phyloP scores from a whole-genome alignment of 2,888 invertebrate genomes.

The Lordiphosa fenestrarum region DNA sequence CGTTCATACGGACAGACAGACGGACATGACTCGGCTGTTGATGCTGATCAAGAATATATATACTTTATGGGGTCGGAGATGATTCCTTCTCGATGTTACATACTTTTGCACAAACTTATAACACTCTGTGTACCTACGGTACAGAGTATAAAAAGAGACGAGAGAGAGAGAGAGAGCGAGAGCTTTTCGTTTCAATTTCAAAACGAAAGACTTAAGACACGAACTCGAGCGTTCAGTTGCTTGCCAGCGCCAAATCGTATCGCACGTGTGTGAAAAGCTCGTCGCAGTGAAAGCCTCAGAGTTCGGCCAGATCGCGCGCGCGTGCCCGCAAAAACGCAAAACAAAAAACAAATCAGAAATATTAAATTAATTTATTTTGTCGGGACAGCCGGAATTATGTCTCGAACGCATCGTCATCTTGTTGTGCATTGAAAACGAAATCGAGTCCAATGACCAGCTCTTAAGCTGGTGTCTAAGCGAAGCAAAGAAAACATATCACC shows the following conservation, averaged over 20 bases:
- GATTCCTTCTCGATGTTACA: too few species aligned
- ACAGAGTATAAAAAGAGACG: too few species aligned
- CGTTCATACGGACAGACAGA: too few species aligned
- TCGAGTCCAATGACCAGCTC: conserved; percentile 69
- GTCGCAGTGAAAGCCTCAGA: conserved; percentile 13
- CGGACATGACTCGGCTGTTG: too few species aligned
- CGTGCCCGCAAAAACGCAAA: conserved; percentile 18
- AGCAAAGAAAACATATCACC: conserved; percentile 19
- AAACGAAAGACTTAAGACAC: conserved; percentile 63
- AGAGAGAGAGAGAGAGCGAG: not conserved
- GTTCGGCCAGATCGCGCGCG: conserved; percentile 23
- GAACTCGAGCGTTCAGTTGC: conserved; percentile 59
- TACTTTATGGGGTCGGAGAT: too few species aligned
- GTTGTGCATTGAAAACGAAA: conserved; percentile 49
- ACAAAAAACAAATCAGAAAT: conserved; percentile 19
- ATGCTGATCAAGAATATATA: too few species aligned
- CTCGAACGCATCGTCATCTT: conserved; percentile 44
- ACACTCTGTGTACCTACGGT: too few species aligned
- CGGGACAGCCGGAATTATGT: conserved; percentile 60
- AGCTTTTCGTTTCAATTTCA: conserved; percentile 2
- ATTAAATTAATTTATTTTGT: conserved; percentile 24
- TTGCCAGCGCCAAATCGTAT: conserved; percentile 56
- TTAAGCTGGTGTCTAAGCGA: conserved; percentile 29
- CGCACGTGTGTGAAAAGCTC: conserved; percentile 41
- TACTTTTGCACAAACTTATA: too few species aligned